Percentiles rank a stretch among this genome's conserved stretches.
Evolutionary conservation across 2,888 invertebrate species (phyloP).

Genomic region (Stramonita haemastoma): DNA sequence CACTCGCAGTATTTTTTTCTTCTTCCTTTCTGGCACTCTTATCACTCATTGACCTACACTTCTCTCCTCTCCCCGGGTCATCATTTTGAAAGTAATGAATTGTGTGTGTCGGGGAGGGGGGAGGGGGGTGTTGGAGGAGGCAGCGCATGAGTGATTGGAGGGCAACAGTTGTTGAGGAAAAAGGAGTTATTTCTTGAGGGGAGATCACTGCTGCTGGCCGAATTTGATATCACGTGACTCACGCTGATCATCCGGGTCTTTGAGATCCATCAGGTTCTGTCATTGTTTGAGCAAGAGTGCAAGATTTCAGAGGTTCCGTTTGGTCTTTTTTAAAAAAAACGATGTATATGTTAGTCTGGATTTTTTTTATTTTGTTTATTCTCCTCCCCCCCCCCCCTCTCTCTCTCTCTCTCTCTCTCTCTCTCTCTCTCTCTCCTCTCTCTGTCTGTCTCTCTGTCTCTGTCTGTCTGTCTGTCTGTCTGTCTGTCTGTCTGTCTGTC

Average conservation of each 20-base stretch:
- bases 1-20: too few species aligned
- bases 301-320: neutral
- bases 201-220: neutral
- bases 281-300: constrained; percentile 29
- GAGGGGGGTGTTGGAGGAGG: neutral
- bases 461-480: too few species aligned
- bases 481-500: too few species aligned
- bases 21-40: too few species aligned
- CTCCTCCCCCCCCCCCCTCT: neutral
- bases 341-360: too few species aligned
- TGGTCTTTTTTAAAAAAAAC: too few species aligned
- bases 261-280: neutral
- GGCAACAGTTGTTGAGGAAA: constrained; percentile 21
- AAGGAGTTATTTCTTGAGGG: constrained; percentile 28
- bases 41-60: too few species aligned
- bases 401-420: neutral
- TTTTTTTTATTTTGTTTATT: too few species aligned
- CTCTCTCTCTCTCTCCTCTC: neutral
- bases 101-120: too few species aligned
- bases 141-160: neutral
- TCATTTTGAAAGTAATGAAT: too few species aligned
- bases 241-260: constrained; percentile 15
- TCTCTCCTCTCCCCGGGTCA: too few species aligned
- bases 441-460: too few species aligned
- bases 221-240: constrained; percentile 43